phyloP scores from a whole-genome alignment of 2,888 invertebrate species.

The Hydraecia micacea region DNA sequence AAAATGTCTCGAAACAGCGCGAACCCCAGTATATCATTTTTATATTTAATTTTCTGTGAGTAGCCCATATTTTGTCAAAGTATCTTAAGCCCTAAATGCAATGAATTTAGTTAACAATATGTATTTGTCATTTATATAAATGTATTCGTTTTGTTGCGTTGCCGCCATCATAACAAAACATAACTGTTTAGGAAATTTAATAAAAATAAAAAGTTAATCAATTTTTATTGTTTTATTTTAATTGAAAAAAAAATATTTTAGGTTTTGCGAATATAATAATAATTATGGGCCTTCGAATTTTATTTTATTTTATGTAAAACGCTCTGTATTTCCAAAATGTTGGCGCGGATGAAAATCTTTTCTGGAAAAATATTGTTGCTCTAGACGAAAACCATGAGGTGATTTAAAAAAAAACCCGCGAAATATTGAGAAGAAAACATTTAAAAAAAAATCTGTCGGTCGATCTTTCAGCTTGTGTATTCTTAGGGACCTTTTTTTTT shows the following conservation, averaged over 20 bases:
- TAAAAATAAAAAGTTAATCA: conserved; percentile 68
- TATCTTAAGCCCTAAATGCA: conserved; percentile 51
- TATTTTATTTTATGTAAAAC: too few relatives aligned
- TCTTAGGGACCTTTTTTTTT: too few relatives aligned
- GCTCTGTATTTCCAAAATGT: too few relatives aligned
- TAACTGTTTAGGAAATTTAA: conserved; percentile 68
- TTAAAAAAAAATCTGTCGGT: too few relatives aligned
- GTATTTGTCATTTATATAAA: conserved; percentile 46
- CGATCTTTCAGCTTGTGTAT: too few relatives aligned
- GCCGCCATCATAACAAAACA: conserved; percentile 49
- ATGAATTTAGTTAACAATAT: conserved; percentile 44
- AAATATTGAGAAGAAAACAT: too few relatives aligned
- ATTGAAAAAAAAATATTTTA: not conserved
- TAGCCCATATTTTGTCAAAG: conserved; percentile 9
- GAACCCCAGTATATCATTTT: not conserved
- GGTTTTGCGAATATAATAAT: too few relatives aligned
- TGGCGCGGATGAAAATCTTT: too few relatives aligned
- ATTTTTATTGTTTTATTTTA: conserved; percentile 49
- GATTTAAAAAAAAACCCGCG: too few relatives aligned
- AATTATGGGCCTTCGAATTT: too few relatives aligned
- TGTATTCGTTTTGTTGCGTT: conserved; percentile 51
- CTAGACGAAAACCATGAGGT: too few relatives aligned
- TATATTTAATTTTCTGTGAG: not conserved
- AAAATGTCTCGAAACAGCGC: not conserved
- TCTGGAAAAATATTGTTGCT: too few relatives aligned